A percentile compares a stretch with the other conserved stretches of the same genome.
These are phyloP conservation scores for Hylomyscus alleni DNA, from an alignment of 2,797 vertebrate genomes.

Conservation along the genomic window DNA sequence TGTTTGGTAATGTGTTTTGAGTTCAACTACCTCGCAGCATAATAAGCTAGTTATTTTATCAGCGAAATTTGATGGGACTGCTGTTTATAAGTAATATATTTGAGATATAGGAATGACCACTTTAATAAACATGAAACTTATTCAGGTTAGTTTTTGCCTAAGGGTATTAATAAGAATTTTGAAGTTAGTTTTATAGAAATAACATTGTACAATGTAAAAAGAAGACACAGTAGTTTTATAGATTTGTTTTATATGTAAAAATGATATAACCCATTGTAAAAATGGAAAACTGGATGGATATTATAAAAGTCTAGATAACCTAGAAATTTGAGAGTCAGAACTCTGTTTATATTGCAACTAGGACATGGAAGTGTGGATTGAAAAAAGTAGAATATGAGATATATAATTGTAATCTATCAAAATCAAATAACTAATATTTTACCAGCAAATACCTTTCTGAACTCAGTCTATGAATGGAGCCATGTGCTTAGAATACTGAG, in stretches of 20 bases:
- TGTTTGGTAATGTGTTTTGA: conserved; percentile 36
- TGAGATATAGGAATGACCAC: conserved; percentile 1
- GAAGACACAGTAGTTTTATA: background rate
- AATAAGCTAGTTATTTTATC: background rate
- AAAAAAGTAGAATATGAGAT: background rate
- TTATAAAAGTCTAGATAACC: background rate
- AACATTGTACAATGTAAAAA: background rate
- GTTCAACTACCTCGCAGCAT: background rate
- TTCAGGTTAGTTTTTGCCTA: conserved; percentile 1
- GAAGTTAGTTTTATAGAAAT: background rate
- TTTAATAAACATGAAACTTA: conserved; percentile 30
- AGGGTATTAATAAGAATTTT: background rate
- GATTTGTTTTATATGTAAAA: background rate
- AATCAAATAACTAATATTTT: background rate
- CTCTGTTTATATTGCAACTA: background rate
- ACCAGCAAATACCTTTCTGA: background rate
- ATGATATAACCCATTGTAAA: background rate
- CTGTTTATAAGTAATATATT: background rate
- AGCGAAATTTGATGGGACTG: background rate
- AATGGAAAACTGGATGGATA: background rate
- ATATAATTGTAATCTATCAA: background rate
- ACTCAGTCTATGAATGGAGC: no score
- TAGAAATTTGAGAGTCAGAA: background rate
- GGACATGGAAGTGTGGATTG: background rate
- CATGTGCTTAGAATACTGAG: background rate